Evolutionary conservation across 2,113 vertebrate species (phyloP), one percentile per base, ranked within the genome.

Genomic region (Lampris megalopsis): DNA sequence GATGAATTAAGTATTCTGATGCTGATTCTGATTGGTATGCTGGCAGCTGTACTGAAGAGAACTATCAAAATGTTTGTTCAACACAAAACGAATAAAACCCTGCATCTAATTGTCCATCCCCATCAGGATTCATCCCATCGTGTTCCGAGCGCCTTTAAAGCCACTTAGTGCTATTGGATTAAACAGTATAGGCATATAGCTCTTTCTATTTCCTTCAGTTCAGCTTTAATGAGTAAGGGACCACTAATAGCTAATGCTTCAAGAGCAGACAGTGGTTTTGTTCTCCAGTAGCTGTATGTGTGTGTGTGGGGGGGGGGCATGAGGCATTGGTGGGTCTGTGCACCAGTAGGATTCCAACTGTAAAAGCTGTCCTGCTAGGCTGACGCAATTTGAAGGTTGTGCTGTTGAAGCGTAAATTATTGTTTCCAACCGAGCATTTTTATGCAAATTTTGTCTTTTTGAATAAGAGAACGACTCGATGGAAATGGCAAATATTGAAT

Each of bases 211-310:
- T 75, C 7, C 8, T 60, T 43, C 77, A 71, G 80, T 53, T 9
- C 56, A 65, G 53, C 60, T 80, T 64, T 79, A 79, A 77, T 74
- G 59, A 24, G 24, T 24, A 24, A 24, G 24, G 24, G 24, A 24
- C 24, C 24, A 24, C 24, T 24, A 24, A 24, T 24, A 24, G 58
- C 63, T 71, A 58, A 83, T 65, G 43, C 9, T 41, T 2, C 1
- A 4, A 42, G 48, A 42, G 62, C 48, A 53, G 41, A 10, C 24
- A 56, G 11, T 73, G 48, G 67, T 50, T n/a, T 54, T 13, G 41
- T 70, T 59, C 47, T 42, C 36, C 47, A 48, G 1, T 58, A 37
- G 71, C 58, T 58, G 45, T 2, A 47, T 5, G 9, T 24, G 24
- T 24, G 24, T 24, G 24, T 24, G 24, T 24, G 24, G 24, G 0